phyloP scores from a whole-genome alignment of 2,888 invertebrate genomes.

The Tipula vernalis region DNA sequence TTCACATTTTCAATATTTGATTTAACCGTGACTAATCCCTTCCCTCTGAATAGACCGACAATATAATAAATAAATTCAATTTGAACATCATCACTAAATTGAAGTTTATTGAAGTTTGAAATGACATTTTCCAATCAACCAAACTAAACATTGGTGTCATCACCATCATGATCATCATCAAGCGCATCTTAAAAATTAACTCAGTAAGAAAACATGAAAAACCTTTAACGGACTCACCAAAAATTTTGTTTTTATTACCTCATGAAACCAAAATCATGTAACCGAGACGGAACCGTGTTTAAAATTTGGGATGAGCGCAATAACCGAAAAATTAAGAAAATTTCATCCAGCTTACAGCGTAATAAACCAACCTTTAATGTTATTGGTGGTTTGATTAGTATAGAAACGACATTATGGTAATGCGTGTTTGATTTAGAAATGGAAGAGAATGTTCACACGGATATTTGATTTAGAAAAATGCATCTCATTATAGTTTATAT shows the following conservation, averaged over 20 bases:
- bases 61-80: background rate
- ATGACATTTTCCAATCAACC: background rate
- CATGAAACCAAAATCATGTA: background rate
- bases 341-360: background rate
- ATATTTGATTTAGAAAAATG: background rate
- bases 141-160: background rate
- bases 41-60: background rate
- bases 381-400: background rate
- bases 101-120: background rate
- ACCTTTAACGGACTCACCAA: background rate
- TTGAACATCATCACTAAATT: background rate
- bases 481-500: background rate
- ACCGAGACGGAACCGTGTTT: background rate
- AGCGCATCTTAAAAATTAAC: background rate
- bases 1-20: background rate
- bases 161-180: too few species aligned
- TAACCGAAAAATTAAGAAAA: background rate
- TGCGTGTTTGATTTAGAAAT: background rate
- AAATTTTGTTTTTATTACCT: background rate
- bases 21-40: background rate
- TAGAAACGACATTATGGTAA: background rate
- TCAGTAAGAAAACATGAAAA: background rate
- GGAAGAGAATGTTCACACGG: background rate
- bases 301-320: background rate
- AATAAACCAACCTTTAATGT: background rate